A percentile compares a stretch with the other conserved stretches of the same genome.
Evolutionary conservation across 2,797 vertebrate genomes (phyloP).

Genomic region (Centropyge bicolor): DNA sequence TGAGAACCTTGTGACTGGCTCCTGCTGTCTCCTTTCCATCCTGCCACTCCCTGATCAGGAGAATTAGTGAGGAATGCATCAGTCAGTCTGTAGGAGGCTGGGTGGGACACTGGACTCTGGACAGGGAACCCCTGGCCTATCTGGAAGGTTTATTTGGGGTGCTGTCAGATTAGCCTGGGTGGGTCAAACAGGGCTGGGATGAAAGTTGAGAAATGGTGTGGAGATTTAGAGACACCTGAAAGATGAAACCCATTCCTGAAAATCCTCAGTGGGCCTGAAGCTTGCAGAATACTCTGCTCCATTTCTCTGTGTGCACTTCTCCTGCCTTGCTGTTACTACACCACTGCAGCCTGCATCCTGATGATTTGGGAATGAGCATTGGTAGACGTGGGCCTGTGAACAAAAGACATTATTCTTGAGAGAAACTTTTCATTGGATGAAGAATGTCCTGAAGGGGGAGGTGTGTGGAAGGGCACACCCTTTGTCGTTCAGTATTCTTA

Average conservation of each 20-base stretch:
- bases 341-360: conserved; percentile 5
- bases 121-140: conserved; percentile 18
- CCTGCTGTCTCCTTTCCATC: conserved; percentile 19
- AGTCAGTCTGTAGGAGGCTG: conserved; percentile 16
- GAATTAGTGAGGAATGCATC: conserved; percentile 38
- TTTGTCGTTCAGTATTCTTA: background rate
- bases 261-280: conserved; percentile 35
- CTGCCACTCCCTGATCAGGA: conserved; percentile 35
- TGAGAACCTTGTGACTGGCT: conserved; percentile 22
- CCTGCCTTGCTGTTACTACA: conserved; percentile 2
- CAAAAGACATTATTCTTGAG: conserved; percentile 63
- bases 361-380: conserved; percentile 39
- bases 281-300: conserved; percentile 22
- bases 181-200: conserved; percentile 54
- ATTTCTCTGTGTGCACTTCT: conserved; percentile 13
- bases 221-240: conserved; percentile 63
- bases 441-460: conserved; percentile 18
- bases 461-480: background rate
- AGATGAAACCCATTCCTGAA: conserved; percentile 71
- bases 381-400: conserved; percentile 42
- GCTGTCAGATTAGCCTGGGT: conserved; percentile 40
- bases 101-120: conserved; percentile 34
- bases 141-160: conserved; percentile 57
- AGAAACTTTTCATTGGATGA: conserved; percentile 55
- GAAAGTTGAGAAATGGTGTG: conserved; percentile 69